Base-by-base conservation (phyloP, 2,888 invertebrate species). In the Gibbula magus region DNA sequence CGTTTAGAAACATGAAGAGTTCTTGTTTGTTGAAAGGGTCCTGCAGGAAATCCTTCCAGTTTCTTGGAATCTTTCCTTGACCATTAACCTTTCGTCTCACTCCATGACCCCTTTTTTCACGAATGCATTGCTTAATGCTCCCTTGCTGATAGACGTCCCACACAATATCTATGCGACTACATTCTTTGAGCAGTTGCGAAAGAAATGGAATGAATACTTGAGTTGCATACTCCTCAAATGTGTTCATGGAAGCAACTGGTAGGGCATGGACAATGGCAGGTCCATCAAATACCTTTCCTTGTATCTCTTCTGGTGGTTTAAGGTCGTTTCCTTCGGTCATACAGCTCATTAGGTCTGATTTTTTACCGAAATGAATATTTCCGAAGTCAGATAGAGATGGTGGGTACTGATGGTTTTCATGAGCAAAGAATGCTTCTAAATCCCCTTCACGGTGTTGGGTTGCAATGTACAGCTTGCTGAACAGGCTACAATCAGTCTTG, bases 221-320 rank as follows among this genome's bases (percentile, higher is more conserved):
- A 8, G 3, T 35, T 35, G 35, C 35, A 35, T 84, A 82, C 7
- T 84, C 81, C 53, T 78, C 77, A 73, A 84, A 84, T 22, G 81
- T 82, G 35, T 76, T 67, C 32, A 79, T 70, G 25, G 53, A 76
- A 39, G 73, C 53, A 75, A 81, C 8, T n/a, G 35, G 35, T 35
- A 35, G 35, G 8, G 35, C 35, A 35, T 35, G 35, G 35, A 35
- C 35, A 35, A 35, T 8, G 8, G 56, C 56, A 22, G 56, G 8
- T 22, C 56, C 56, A n/a, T 56, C 56, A 56, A 56, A 22, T 35
- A 35, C 35, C 8, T 35, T 35, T 35, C 35, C 35, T 35, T 35
- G 35, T 35, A 35, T 35, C 35, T 35, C 35, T 5, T 35, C 35
- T 5, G 35, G 10, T 10, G 45, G 45, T 45, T 45, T 45, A 13